Base-by-base conservation (phyloP, 1,140 invertebrate species). In the Euglossa dilemma region DNA sequence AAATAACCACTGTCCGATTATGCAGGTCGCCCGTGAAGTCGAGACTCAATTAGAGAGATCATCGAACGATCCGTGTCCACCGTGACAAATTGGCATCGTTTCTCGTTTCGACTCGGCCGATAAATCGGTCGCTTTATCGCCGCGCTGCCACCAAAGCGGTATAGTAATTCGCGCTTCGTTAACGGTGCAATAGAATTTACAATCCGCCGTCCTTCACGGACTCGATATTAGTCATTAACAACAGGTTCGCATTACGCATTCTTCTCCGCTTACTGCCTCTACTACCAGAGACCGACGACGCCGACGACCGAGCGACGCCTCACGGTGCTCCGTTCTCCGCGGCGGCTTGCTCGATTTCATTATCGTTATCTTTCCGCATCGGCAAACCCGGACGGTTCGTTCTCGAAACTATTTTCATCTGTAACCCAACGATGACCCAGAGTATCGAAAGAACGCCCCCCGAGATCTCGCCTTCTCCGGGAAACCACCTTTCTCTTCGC, bases 21-120 rank as follows among this genome's bases (percentile, higher is more conserved):
- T 70, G 36, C 79, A 28, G 12, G 23, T 52, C 28, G 16, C 6
- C n/a, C 16, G n/a, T 45, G 23, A 57, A 43, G 28, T 63, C 50
- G 61, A 25, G 77, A 64, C 74, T 79, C 77, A 79, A 87, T 84
- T 89, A 81, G 75, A 77, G 64, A 36, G 50, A 64, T 73, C 36
- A n/a, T 64, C n/a, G 36, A 23, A n/a, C n/a, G 50, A n/a, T 36
- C 23, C 18, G 23, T 57, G 64, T 45, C 36, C 69, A 28, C 14
- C 23, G 28, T n/a, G 16, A 57, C 69, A 45, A 72, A 73, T 74
- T 52, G 59, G 23, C 18, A 64, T 75, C 20, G 43, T 28, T 59
- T 16, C 36, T 12, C 16, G n/a, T 11, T 23, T 57, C 16, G 12
- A 20, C 28, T 28, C 6, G 20, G 11, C 70, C 52, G 20, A 56